These are phyloP conservation scores for Parelbella ahira DNA, from an alignment of 2,888 invertebrate genomes.

Conservation along the genomic window DNA sequence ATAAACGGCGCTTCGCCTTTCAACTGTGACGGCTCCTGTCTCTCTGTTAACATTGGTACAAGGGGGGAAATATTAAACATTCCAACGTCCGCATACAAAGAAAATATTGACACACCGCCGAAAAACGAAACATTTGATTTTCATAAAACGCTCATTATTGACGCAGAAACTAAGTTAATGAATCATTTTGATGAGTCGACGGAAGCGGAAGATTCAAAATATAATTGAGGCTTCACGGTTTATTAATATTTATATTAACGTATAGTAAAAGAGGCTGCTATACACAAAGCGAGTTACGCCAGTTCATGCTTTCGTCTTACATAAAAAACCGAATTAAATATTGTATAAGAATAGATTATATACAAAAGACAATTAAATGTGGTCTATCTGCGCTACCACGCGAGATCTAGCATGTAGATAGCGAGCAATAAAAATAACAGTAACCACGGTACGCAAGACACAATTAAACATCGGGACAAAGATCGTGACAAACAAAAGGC, in stretches of 20 bases:
- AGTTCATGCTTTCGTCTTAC: too few species aligned
- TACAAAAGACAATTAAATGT: slow-evolving; percentile 22
- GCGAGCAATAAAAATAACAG: slow-evolving; percentile 35
- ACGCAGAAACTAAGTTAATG: too few species aligned
- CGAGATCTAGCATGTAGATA: slow-evolving; percentile 30
- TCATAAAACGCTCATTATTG: too few species aligned
- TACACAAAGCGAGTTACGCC: too few species aligned
- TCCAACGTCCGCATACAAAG: background rate
- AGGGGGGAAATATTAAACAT: background rate
- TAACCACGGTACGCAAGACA: slow-evolving; percentile 27
- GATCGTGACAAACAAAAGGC: slow-evolving; percentile 58
- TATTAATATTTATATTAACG: too few species aligned
- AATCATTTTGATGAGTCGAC: too few species aligned
- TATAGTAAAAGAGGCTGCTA: too few species aligned
- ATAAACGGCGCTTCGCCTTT: slow-evolving; percentile 7
- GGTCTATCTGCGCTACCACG: slow-evolving; percentile 15
- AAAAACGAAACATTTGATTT: background rate
- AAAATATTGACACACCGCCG: slow-evolving; percentile 1
- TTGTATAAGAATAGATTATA: slow-evolving; percentile 25
- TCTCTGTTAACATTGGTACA: slow-evolving; percentile 1
- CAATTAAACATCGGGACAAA: slow-evolving; percentile 46
- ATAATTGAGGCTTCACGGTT: too few species aligned
- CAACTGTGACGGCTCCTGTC: slow-evolving; percentile 13
- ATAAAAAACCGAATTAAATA: slow-evolving; percentile 22
- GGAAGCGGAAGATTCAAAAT: too few species aligned